phyloP scores from a whole-genome alignment of 2,888 invertebrate genomes.

The Microplitis deprimator region DNA sequence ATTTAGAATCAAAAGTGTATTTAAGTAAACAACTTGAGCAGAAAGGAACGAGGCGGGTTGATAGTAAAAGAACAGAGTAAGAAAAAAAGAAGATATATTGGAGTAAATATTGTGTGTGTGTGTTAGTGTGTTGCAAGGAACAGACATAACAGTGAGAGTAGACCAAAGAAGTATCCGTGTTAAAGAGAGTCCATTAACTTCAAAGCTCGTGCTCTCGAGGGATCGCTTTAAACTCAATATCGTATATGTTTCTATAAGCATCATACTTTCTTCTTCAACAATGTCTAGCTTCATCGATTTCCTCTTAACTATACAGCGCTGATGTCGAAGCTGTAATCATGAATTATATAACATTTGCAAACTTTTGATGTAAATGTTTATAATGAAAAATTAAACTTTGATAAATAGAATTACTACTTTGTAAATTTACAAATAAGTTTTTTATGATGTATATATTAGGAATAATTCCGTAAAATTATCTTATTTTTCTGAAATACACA shows the following conservation, averaged over 20 bases:
- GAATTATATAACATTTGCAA: neutral
- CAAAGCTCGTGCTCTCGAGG: slow-evolving; percentile 67
- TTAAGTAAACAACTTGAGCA: no score
- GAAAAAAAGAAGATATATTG: no score
- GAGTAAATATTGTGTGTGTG: neutral
- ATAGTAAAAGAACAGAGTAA: no score
- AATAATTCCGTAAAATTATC: no score
- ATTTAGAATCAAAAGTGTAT: no score
- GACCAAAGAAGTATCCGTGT: slow-evolving; percentile 30
- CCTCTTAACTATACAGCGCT: neutral
- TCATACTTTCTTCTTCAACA: slow-evolving; percentile 17
- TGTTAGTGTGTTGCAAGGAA: neutral
- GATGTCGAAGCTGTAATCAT: neutral
- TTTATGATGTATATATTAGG: neutral
- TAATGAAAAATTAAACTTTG: neutral
- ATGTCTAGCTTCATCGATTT: slow-evolving; percentile 1
- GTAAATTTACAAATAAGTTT: neutral
- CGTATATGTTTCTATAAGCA: slow-evolving; percentile 1
- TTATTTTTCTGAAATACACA: no score
- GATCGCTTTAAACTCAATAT: slow-evolving; percentile 32
- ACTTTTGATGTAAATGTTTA: neutral
- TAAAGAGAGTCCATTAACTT: slow-evolving; percentile 67
- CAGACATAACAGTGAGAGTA: neutral
- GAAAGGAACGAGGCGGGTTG: no score
- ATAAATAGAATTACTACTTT: neutral